phyloP scores from a whole-genome alignment of 2,888 invertebrate genomes.

The Drosophila hamatofila region DNA sequence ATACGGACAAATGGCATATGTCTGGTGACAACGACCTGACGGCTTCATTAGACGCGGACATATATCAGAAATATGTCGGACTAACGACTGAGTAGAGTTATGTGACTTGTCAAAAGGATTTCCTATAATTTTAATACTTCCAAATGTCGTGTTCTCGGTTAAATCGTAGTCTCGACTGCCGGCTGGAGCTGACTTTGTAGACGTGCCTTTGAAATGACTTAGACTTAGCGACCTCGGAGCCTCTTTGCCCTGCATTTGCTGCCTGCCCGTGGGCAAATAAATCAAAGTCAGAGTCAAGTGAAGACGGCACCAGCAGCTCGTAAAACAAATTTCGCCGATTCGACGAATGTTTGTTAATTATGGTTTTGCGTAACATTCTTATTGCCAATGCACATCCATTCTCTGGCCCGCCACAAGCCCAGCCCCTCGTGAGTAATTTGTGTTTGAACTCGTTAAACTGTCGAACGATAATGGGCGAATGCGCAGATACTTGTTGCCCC shows the following conservation, averaged over 20 bases:
- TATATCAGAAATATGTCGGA: slow-evolving; percentile 67
- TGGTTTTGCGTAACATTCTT: slow-evolving; percentile 74
- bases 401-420: slow-evolving; percentile 36
- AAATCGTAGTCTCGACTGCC: slow-evolving; percentile 49
- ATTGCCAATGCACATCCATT: slow-evolving; percentile 34
- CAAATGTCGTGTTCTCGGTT: slow-evolving; percentile 53
- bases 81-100: slow-evolving; percentile 65
- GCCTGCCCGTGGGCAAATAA: slow-evolving; percentile 61
- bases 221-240: slow-evolving; percentile 5
- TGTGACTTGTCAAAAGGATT: slow-evolving; percentile 75
- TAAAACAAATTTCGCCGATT: slow-evolving; percentile 67
- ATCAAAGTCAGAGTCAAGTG: slow-evolving; percentile 57
- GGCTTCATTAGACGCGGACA: slow-evolving; percentile 79
- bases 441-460: slow-evolving; percentile 77
- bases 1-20: slow-evolving; percentile 69
- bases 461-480: slow-evolving; percentile 62
- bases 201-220: slow-evolving; percentile 25
- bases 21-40: slow-evolving; percentile 78
- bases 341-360: slow-evolving; percentile 77
- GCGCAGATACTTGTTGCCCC: slow-evolving; percentile 53
- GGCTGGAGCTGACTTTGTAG: slow-evolving; percentile 23
- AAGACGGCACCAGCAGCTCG: slow-evolving; percentile 49
- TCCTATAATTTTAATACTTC: slow-evolving; percentile 68
- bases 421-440: slow-evolving; percentile 70
- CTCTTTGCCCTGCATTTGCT: slow-evolving; percentile 9